Base-by-base conservation (phyloP, 1,140 invertebrate species). In the Ips nitidus region DNA sequence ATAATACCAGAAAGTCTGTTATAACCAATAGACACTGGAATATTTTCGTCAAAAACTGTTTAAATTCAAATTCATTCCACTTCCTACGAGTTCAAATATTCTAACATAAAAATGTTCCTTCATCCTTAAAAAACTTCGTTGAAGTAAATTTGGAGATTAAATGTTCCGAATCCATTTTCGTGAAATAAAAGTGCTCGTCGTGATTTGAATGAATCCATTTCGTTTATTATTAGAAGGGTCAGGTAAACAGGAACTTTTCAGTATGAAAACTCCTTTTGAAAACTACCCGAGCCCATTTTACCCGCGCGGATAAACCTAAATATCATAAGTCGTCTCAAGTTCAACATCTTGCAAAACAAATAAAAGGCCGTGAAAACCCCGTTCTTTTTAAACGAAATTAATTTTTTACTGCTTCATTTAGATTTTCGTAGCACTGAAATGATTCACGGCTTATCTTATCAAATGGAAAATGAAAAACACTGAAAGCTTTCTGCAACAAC, bases 191-290 rank as follows among this genome's bases (percentile, higher is more conserved):
- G 39, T 40, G 8, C 39, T 42, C 57, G 8, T 40, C 39, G 4
- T 8, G 39, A 41, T 59, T 59, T 59, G 57, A 41, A 59, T 59
- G 41, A 59, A 41, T 42, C 57, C 57, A 41, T 59, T 59, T 41
- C 57, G 40, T 59, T 59, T 59, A 42, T 59, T 40, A 4, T 2
- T 4, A 59, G 57, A 42, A 59, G 36, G 39, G 40, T 8, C 5
- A 8, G 7, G 36, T 40, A 59, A 59, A 59, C 57, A 59, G 57
- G 45, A 3, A 50, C 7, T 8, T 50, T 22, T 50, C 45, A 8
- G 45, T 50, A 50, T 8, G 45, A 22, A 50, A 50, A 50, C 22
- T 6, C 45, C 45, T 22, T 50, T 50, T 50, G 6, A 50, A 22
- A 22, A 1, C 45, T 22, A 50, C 22, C 6, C 22, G 1, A 50